Percentiles rank a stretch among this genome's conserved stretches.
These are phyloP conservation scores for Whitmania pigra DNA, from an alignment of 1,140 invertebrate genomes.

Conservation along the genomic window DNA sequence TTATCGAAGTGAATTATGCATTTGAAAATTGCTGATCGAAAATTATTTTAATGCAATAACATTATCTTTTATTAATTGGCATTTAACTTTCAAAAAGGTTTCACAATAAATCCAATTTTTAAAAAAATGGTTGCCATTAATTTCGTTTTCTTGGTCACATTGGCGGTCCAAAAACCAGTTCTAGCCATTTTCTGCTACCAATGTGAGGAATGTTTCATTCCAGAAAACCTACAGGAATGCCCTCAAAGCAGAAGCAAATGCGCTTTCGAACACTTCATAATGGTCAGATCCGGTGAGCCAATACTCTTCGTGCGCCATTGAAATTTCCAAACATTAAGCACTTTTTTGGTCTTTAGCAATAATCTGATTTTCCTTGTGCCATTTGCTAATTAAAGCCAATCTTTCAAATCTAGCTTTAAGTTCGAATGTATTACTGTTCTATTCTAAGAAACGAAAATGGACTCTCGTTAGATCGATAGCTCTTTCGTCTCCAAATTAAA, in stretches of 20 bases:
- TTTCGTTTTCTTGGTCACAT: too few species aligned
- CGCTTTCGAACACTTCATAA: neutral
- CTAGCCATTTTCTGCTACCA: constrained; percentile 3
- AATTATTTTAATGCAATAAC: too few species aligned
- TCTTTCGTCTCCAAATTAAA: neutral
- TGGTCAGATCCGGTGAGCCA: neutral
- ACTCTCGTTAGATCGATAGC: neutral
- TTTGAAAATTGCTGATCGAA: too few species aligned
- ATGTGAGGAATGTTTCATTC: constrained; percentile 6
- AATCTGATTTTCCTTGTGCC: neutral
- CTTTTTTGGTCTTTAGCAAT: neutral
- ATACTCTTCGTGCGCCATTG: neutral
- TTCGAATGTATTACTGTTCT: neutral
- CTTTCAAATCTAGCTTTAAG: neutral
- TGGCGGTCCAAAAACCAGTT: too few species aligned
- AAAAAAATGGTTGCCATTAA: too few species aligned
- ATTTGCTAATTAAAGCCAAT: neutral
- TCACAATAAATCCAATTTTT: too few species aligned
- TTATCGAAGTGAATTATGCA: too few species aligned
- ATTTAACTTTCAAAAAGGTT: too few species aligned
- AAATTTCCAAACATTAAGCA: neutral
- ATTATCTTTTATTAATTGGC: too few species aligned
- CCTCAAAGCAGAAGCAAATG: neutral
- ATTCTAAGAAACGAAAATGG: neutral
- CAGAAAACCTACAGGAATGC: neutral